Evolutionary conservation across 2,113 vertebrate genomes (phyloP), one percentile per base, ranked within the genome.

Genomic region (Mirounga angustirostris): DNA sequence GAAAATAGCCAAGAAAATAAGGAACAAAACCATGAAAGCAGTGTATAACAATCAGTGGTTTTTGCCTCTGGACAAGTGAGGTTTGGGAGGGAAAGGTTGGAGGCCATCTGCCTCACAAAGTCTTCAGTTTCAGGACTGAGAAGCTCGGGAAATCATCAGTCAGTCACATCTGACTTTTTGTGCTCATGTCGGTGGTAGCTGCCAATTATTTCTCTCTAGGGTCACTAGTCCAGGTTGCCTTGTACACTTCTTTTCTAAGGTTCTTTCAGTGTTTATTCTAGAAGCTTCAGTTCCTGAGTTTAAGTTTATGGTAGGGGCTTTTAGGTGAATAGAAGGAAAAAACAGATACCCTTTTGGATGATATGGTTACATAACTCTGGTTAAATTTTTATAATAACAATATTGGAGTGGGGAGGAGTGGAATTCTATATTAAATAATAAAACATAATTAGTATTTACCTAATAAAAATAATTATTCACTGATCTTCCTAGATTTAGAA

Each of bases 401-500:
- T 69, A 46, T 82, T 46, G 54, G 85, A 54, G 28, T 46, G 28
- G 26, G 82, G n/a, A 26, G 50, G 30, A 19, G n/a, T 79, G 13
- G 71, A 92, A 56, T 63, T 89, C 30, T 69, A 81, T 28, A 65
- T 40, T 81, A 22, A 86, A 54, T 21, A 74, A 63, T 79, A 22
- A 59, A 24, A 43, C 12, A 22, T 71, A 71, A 83, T 43, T 69
- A n/a, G 30, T 71, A 36, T 71, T 71, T 36, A 10, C 67, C n/a
- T 71, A n/a, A 21, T 21, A 71, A 71, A n/a, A 71, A 71, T 71
- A 71, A 36, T 71, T 40, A 67, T 22, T 67, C 46, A 59, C 19
- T 84, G 33, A 33, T 78, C 88, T 94, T 73, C 83, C 22, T 84
- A n/a, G 69, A 71, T 87, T n/a, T 71, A 94, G 52, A 78, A 92